A percentile compares a stretch with the other conserved stretches of the same genome.
Evolutionary conservation across 2,888 invertebrate species (phyloP).

Genomic region (Cheilosia impressa): DNA sequence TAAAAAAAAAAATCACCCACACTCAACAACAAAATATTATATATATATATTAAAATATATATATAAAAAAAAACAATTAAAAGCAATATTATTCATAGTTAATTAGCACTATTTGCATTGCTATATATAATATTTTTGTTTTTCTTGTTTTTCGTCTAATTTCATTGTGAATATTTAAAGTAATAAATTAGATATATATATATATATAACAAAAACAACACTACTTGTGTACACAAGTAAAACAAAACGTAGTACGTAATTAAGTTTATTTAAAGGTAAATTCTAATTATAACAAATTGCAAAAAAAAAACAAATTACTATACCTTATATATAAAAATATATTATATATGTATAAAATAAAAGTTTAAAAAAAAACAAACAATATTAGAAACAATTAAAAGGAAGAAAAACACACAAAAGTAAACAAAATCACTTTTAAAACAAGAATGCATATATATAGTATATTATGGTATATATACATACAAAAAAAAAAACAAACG

Average conservation of each 20-base stretch:
- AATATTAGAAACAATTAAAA: constrained; percentile 69
- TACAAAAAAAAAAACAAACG: constrained; percentile 55
- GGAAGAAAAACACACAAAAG: constrained; percentile 28
- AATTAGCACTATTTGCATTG: constrained; percentile 79
- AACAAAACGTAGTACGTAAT: constrained; percentile 60
- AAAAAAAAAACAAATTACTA: constrained; percentile 58
- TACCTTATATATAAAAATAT: constrained; percentile 53
- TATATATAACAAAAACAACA: constrained; percentile 54
- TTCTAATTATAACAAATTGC: constrained; percentile 49
- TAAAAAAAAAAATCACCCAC: constrained; percentile 76
- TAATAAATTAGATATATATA: constrained; percentile 76
- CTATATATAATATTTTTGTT: constrained; percentile 58
- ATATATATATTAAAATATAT: constrained; percentile 70
- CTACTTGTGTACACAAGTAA: constrained; percentile 60
- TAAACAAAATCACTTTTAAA: constrained; percentile 58
- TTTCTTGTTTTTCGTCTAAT: constrained; percentile 79
- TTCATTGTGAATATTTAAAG: constrained; percentile 82
- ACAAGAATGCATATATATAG: constrained; percentile 67
- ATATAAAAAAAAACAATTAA: constrained; percentile 69
- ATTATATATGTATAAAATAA: constrained; percentile 50
- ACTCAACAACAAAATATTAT: constrained; percentile 80
- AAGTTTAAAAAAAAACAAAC: constrained; percentile 12
- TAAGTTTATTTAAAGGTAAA: constrained; percentile 69
- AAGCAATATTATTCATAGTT: constrained; percentile 83
- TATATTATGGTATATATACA: constrained; percentile 73